Percentiles rank a stretch among this genome's conserved stretches.
Evolutionary conservation across 1,140 invertebrate genomes (phyloP).

Genomic region (Philotrypesis tridentata): DNA sequence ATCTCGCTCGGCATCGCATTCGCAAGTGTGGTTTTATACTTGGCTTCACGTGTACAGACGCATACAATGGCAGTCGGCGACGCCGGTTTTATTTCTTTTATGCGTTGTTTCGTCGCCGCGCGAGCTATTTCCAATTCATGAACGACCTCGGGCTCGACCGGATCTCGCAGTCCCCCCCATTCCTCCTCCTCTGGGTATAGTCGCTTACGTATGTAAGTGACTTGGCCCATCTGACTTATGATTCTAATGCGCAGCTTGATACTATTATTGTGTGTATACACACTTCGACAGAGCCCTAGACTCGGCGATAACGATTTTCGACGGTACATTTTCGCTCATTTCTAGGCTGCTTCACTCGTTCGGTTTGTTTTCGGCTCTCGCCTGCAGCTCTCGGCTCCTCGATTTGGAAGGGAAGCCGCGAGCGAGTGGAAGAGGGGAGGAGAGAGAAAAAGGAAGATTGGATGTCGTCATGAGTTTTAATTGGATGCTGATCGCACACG

Average conservation of each 20-base stretch:
- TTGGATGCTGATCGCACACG: constrained; percentile 55
- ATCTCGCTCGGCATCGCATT: constrained; percentile 7
- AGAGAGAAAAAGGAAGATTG: neutral
- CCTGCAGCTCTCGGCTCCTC: constrained; percentile 7
- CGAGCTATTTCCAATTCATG: constrained; percentile 69
- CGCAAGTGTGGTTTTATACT: constrained; percentile 48
- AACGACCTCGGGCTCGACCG: constrained; percentile 57
- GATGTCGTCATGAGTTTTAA: constrained; percentile 52
- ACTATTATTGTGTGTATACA: neutral
- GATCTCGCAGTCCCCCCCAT: constrained; percentile 27
- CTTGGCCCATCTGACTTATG: constrained; percentile 46
- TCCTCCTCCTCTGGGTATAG: neutral
- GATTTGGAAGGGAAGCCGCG: neutral
- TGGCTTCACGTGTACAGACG: constrained; percentile 16
- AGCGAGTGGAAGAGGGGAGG: constrained; percentile 4
- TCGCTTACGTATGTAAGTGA: constrained; percentile 52
- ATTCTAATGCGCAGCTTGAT: constrained; percentile 41
- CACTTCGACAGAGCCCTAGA: neutral
- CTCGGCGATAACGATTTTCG: constrained; percentile 15
- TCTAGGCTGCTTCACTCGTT: neutral
- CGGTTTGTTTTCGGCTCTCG: constrained; percentile 11
- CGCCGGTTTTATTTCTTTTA: constrained; percentile 66
- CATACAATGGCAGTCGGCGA: constrained; percentile 38
- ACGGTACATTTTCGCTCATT: constrained; percentile 30
- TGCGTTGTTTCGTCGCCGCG: constrained; percentile 66